These are phyloP conservation scores for Peromyscus attwateri DNA, from an alignment of 2,797 vertebrate species.

Conservation along the genomic window DNA sequence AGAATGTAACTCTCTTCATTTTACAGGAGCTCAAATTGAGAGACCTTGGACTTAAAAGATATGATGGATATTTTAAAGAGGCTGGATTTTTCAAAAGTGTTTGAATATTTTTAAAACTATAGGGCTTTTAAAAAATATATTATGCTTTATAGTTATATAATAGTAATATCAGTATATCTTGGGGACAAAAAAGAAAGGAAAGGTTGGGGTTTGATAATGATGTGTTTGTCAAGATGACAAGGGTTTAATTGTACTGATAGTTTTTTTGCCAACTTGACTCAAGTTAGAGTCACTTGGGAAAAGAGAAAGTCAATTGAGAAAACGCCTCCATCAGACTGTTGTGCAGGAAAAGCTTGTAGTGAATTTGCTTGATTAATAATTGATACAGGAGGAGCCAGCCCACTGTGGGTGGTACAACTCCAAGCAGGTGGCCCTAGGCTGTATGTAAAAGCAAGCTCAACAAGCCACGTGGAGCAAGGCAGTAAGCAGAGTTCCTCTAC, in stretches of 20 bases:
- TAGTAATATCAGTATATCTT: background rate
- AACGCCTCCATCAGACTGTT: background rate
- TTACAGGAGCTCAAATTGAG: background rate
- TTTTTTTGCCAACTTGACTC: background rate
- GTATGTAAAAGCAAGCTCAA: too few species aligned
- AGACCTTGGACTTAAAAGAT: background rate
- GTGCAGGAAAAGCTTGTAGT: background rate
- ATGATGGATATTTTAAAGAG: background rate
- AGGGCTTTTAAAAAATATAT: background rate
- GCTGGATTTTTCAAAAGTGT: background rate
- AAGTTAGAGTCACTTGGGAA: background rate
- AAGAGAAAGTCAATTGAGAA: background rate
- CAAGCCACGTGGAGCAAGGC: background rate
- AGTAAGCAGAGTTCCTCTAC: accelerated
- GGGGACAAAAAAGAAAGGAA: background rate
- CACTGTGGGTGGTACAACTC: background rate
- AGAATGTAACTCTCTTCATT: background rate
- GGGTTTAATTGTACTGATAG: background rate
- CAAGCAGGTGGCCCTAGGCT: background rate
- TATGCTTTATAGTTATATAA: background rate
- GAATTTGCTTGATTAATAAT: background rate
- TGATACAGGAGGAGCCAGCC: background rate
- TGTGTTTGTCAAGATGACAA: background rate
- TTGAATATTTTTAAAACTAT: background rate
- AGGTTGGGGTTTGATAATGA: background rate